phyloP scores from a whole-genome alignment of 2,797 vertebrate genomes.

The Leptoclinus maculatus region DNA sequence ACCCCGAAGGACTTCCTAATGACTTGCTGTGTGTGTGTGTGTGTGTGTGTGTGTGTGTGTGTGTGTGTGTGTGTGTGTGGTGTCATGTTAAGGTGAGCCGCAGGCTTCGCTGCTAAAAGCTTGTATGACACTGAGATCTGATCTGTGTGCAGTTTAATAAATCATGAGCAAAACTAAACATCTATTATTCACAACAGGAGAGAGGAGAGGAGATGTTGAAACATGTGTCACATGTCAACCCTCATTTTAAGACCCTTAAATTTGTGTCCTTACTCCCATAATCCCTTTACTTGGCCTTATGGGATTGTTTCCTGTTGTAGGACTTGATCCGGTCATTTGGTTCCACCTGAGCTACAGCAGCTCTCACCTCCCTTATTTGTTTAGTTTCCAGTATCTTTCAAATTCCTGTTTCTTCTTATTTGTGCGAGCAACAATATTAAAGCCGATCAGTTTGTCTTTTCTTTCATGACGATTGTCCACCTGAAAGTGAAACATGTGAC shows the following conservation, averaged over 20 bases:
- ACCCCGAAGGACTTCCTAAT: conserved; percentile 60
- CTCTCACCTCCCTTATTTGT: not conserved
- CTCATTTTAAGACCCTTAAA: not conserved
- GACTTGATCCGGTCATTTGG: not conserved
- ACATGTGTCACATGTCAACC: conserved; percentile 18
- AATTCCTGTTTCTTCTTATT: not conserved
- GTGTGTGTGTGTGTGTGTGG: conserved; percentile 51
- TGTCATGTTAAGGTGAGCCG: conserved; percentile 85
- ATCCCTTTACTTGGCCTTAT: not conserved
- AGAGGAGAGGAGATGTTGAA: conserved; percentile 12
- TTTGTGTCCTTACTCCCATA: not conserved
- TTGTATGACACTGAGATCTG: conserved; percentile 82
- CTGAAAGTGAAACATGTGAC: not conserved
- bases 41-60: conserved; percentile 12
- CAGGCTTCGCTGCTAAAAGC: conserved; percentile 82
- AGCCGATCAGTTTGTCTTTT: not conserved
- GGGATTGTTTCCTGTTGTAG: not conserved
- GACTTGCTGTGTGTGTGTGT: conserved; percentile 10
- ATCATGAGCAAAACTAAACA: conserved; percentile 83
- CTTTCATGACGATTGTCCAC: not conserved
- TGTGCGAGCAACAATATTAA: not conserved
- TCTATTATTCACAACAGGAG: conserved; percentile 76
- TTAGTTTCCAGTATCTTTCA: not conserved
- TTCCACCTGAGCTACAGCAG: not conserved
- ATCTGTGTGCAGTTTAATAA: conserved; percentile 83